Evolutionary conservation across 2,888 invertebrate genomes (phyloP), one percentile per base, ranked within the genome.

Genomic region (Caenorhabditis doughertyi): DNA sequence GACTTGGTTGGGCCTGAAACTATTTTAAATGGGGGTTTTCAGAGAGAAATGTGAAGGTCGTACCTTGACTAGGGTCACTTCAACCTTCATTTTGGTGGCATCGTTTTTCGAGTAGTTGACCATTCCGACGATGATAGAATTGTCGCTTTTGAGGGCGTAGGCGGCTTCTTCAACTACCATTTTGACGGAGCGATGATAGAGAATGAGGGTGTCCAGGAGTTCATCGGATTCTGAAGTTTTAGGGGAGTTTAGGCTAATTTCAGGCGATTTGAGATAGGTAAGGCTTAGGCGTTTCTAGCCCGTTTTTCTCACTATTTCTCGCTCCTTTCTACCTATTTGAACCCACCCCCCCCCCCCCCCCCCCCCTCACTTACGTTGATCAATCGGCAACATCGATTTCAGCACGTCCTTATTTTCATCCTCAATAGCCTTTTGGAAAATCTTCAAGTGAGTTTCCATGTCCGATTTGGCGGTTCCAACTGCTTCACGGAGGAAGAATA

Each of bases 1-100:
- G 62, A 16, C 62, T 62, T 3, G n/a, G 16, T 7, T 27, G n/a
- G 27, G 1, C 29, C 62, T 62, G 62, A 16, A 62, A 62, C 23
- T 23, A 7, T 21, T 23, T 21, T 51, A 23, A 7, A 53, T 11
- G 16, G 53, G 16, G 16, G 4, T 51, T n/a, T 8, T 2, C 47
- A 47, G 8, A 23, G 16, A 44, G 13, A n/a, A 27, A n/a, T 32
- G 32, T 7, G 32, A 32, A 4, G 23, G 29, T n/a, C 42, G 27
- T 18, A 64, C 64, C 47, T 29, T 29, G 16, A 32, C 21, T 32
- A 64, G 29, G 7, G n/a, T 18, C 8, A 62, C 44, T 9, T 27
- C 21, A 21, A 64, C 11, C 27, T 47, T 3, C 1, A 8, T 18
- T 0, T n/a, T 64, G 3, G 4, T 3, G 7, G 21, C 64, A n/a